Percentiles rank a stretch among this genome's conserved stretches.
phyloP scores from a whole-genome alignment of 53 echinoderm and acorn worm species.

The Temnopleurus reevesii region DNA sequence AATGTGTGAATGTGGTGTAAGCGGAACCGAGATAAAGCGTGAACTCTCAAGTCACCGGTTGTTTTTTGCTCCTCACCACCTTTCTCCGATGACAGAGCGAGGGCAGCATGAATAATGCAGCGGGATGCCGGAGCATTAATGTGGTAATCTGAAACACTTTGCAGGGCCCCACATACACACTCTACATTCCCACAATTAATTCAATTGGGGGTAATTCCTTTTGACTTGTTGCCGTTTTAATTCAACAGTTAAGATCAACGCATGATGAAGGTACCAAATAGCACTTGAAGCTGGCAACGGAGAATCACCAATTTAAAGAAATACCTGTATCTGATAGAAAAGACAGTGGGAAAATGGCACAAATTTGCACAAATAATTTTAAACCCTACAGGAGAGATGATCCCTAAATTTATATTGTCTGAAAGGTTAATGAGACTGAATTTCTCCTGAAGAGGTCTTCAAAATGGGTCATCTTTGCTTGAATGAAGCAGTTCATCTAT shows the following conservation, averaged over 20 bases:
- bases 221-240: conserved; percentile 9
- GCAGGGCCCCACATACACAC: background rate
- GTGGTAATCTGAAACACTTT: background rate
- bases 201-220: background rate
- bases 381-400: too few species aligned
- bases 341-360: too few species aligned
- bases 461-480: too few species aligned
- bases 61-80: background rate
- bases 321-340: too few species aligned
- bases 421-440: too few species aligned
- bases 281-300: background rate
- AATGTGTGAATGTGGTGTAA: too few species aligned
- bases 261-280: background rate
- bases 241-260: background rate
- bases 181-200: background rate
- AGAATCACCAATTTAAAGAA: too few species aligned
- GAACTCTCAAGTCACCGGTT: background rate
- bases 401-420: too few species aligned
- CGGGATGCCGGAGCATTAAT: conserved; percentile 1
- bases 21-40: too few species aligned
- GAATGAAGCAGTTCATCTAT: too few species aligned
- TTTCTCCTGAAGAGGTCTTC: too few species aligned
- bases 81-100: background rate
- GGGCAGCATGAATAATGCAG: conserved; percentile 26
- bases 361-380: too few species aligned